Conservation (phyloP, 2,888 invertebrate genomes). For the Metalampra italica region DNA sequence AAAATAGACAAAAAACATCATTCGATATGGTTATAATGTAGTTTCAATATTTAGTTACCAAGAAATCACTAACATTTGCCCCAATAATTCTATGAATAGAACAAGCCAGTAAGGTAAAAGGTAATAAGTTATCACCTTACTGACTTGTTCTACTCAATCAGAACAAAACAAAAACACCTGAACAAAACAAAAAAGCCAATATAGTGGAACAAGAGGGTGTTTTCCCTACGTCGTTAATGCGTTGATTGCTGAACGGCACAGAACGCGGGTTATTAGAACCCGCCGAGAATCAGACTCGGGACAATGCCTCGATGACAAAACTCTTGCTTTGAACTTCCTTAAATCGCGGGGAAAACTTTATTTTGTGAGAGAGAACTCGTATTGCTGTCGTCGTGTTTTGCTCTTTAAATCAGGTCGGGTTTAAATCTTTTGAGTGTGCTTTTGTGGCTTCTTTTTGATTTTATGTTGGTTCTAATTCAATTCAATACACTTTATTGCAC, state of each 20-base stretch:
- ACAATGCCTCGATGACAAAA: constrained; percentile 68
- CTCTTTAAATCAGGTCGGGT: not conserved
- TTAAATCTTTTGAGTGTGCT: not conserved
- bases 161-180: not conserved
- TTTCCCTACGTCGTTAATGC: not conserved
- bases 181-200: not conserved
- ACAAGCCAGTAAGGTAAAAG: too few relatives aligned
- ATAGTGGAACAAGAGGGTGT: not conserved
- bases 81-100: too few relatives aligned
- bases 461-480: too few relatives aligned
- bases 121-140: too few relatives aligned
- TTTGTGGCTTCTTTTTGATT: too few relatives aligned
- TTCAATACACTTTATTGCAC: too few relatives aligned
- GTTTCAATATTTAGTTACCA: too few relatives aligned
- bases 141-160: not conserved
- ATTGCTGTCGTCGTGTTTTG: constrained; percentile 22
- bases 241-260: constrained; percentile 12
- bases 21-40: too few relatives aligned
- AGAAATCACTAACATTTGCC: too few relatives aligned
- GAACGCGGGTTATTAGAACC: constrained; percentile 53
- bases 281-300: constrained; percentile 13
- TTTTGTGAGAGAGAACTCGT: constrained; percentile 40
- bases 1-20: too few relatives aligned
- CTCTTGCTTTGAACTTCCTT: constrained; percentile 72
- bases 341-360: constrained; percentile 74